Base-by-base conservation (phyloP, 2,888 invertebrate genomes). In the Leptopilina myrica region DNA sequence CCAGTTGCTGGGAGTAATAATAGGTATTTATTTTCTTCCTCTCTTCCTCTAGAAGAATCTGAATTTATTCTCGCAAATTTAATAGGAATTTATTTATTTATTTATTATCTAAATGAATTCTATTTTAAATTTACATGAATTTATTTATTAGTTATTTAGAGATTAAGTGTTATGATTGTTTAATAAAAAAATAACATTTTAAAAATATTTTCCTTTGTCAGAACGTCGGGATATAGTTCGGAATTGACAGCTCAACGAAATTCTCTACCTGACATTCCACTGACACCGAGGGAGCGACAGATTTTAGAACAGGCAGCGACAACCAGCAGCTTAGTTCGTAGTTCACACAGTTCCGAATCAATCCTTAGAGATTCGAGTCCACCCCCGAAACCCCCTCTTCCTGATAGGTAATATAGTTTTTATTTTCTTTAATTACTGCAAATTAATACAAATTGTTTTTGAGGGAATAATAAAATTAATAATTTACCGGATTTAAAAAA, bases 371-470 rank as follows among this genome's bases (percentile, higher is more conserved):
- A 95, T 89, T 93, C 95, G 83, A 94, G 94, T 92, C 96, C 96
- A 64, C 95, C 95, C 80, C 97, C 97, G 12, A 98, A 98, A 92
- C 98, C 98, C 75, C 97, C 98, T 77, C 93, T 98, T 86, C 97
- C 98, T 79, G 95, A 95, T 87, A 94, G 95, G 95, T 95, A 91
- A 15, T n/a, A 46, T 0, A 14, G 8, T 14, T 76, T 64, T 56
- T 33, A 65, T 76, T 80, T 40, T 15, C 14, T 33, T 59, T 65
- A 53, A 26, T 8, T 69, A 67, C 49, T 53, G 12, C 0, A 53
- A 53, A 12, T 53, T 14, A 8, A 53, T 12, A n/a, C n/a, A n/a
- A n/a, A n/a, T n/a, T n/a, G n/a, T n/a, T n/a, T n/a, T n/a, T n/a
- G n/a, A n/a, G 26, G 26, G 26, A 26, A 26, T 26, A 26, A 26